Evolutionary conservation across 2,888 invertebrate species (phyloP).

Genomic region (Lithophane semibrunnea): DNA sequence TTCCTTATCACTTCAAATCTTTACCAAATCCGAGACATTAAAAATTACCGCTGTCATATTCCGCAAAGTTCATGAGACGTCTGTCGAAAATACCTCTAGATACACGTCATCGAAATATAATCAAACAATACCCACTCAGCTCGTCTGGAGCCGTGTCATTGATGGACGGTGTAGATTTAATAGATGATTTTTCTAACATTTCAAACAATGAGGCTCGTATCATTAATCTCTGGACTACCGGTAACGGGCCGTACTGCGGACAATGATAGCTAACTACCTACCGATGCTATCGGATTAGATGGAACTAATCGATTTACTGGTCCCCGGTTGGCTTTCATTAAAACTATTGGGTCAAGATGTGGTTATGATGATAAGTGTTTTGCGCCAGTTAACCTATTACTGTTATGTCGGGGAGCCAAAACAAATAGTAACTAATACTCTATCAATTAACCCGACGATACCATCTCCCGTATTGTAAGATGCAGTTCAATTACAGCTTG

Average conservation of each 20-base stretch:
- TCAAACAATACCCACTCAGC: constrained; percentile 65
- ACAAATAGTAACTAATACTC: constrained; percentile 63
- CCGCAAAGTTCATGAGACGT: constrained; percentile 57
- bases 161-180: constrained; percentile 78
- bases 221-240: constrained; percentile 88
- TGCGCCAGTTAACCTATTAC: constrained; percentile 73
- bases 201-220: constrained; percentile 83
- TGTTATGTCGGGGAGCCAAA: constrained; percentile 65
- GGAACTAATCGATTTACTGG: constrained; percentile 85
- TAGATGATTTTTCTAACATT: constrained; percentile 85
- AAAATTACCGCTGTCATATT: constrained; percentile 52
- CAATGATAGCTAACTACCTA: constrained; percentile 85
- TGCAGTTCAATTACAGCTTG: constrained; percentile 65
- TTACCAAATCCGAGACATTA: constrained; percentile 27
- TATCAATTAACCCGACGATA: constrained; percentile 64
- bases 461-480: constrained; percentile 60
- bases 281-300: constrained; percentile 83
- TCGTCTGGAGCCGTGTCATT: constrained; percentile 67
- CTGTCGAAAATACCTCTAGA: constrained; percentile 38
- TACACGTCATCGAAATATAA: constrained; percentile 57
- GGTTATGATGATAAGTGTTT: constrained; percentile 77
- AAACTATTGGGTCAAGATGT: constrained; percentile 84
- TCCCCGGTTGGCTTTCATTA: constrained; percentile 82
- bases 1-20: constrained; percentile 28
- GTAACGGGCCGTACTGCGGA: constrained; percentile 76